Evolutionary conservation across 2,888 invertebrate species (phyloP), one percentile per base, ranked within the genome.

Genomic region (Euphydryas editha): DNA sequence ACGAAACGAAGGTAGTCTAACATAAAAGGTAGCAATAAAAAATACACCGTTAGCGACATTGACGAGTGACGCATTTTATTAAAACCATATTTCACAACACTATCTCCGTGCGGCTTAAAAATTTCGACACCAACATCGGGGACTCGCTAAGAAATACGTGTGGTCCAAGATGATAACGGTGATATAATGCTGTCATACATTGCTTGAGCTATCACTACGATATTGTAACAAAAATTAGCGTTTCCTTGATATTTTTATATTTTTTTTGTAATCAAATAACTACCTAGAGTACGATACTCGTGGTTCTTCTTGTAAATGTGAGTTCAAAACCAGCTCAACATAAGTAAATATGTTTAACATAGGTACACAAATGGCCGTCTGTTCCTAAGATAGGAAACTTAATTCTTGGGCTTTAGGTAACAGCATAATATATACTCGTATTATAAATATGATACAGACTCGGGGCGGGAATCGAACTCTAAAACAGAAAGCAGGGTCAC

Each of bases 101-200:
- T 36, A 51, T 49, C 56, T 24, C 72, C 67, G 64, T 62, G 44
- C 65, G 46, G 62, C 67, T 62, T 65, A 59, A 61, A 46, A 39
- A 67, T 74, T 72, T 67, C 74, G 67, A 71, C 74, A 71, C 59
- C 59, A 51, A 44, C 36, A 24, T 47, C 66, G 24, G 65, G 46
- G 47, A 57, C 47, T 62, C 58, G 71, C 71, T 71, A 70, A 71
- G 64, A 65, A 68, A 61, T 36, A n/a, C n/a, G 54, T 51, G 58
- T 68, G 72, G 73, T 65, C 39, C 64, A 69, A 68, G 64, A 54
- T 54, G 11, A 36, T 15, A 30, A 30, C 24, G 24, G 24, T 8
- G 54, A 0, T 6, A 64, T 21, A 61, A 11, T 11, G 17, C 11
- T 39, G 39, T 15, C n/a, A 3, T 44, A n/a, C 6, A 6, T 44